These are phyloP conservation scores for Cervus canadensis DNA, from an alignment of 2,113 vertebrate genomes.

Conservation along the genomic window DNA sequence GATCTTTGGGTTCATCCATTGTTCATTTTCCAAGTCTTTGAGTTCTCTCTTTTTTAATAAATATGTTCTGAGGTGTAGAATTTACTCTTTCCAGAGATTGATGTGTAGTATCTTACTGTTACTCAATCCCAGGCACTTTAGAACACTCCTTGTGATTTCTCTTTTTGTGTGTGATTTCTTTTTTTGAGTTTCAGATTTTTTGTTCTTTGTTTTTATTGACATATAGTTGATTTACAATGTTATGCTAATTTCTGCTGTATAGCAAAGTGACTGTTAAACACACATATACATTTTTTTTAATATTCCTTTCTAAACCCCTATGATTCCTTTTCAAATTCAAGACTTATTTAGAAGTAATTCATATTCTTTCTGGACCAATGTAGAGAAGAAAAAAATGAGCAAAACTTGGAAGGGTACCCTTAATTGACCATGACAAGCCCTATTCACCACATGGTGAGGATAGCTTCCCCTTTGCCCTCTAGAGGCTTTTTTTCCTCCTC, in stretches of 20 bases:
- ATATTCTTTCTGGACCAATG: not conserved
- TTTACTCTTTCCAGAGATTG: not conserved
- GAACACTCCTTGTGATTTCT: not conserved
- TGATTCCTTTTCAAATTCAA: not conserved
- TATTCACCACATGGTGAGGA: not conserved
- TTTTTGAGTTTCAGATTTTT: not conserved
- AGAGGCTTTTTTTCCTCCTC: not conserved
- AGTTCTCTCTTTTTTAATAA: not conserved
- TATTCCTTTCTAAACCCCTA: not conserved
- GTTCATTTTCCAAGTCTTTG: not conserved
- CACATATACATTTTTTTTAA: not conserved
- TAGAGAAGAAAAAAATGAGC: not conserved
- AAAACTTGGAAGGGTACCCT: not conserved
- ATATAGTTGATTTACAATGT: not conserved
- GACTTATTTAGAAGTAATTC: not conserved
- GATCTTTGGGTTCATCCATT: not conserved
- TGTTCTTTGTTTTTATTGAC: not conserved
- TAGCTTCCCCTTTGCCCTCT: not conserved
- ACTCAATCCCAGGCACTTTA: not conserved
- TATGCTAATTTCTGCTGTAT: not conserved
- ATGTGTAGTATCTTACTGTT: not conserved
- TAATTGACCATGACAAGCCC: not conserved
- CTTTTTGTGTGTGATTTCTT: not conserved
- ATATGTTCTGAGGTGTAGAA: not conserved
- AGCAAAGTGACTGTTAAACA: not conserved